These are phyloP conservation scores for Corythaeola cristata DNA, from an alignment of 2,113 vertebrate species.

Conservation along the genomic window DNA sequence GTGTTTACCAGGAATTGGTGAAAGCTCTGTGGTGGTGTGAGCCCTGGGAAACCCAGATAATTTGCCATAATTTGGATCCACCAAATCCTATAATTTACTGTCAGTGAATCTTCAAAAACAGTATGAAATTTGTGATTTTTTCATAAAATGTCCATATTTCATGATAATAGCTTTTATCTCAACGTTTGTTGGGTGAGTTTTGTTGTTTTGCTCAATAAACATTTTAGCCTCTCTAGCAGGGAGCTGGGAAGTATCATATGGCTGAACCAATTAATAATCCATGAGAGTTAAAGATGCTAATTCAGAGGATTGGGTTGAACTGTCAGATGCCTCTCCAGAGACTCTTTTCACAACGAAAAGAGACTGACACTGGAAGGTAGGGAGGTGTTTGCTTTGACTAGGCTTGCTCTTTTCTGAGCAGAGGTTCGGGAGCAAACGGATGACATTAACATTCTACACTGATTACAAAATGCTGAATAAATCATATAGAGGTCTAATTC, in stretches of 20 bases:
- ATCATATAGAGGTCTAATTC: conserved; percentile 29
- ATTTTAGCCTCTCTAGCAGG: not conserved
- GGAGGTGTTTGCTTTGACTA: not conserved
- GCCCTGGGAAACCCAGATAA: not conserved
- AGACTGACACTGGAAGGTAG: not conserved
- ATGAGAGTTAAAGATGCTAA: not conserved
- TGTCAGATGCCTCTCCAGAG: not conserved
- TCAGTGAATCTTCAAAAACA: not conserved
- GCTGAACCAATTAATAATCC: not conserved
- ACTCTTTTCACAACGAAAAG: not conserved
- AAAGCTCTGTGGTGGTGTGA: not conserved
- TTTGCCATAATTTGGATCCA: not conserved
- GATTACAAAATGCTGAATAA: conserved; percentile 28
- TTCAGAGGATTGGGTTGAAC: not conserved
- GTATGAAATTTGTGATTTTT: not conserved
- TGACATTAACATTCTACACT: conserved; percentile 33
- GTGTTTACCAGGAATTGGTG: not conserved
- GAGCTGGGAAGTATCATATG: not conserved
- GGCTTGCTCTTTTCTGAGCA: not conserved
- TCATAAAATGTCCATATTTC: not conserved
- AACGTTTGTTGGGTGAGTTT: not conserved
- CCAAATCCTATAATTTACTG: not conserved
- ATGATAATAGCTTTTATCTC: not conserved
- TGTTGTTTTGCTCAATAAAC: not conserved
- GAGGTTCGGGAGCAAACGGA: conserved; percentile 22